Percentiles rank a stretch among this genome's conserved stretches.
These are phyloP conservation scores for Madoqua kirkii DNA, from an alignment of 2,113 vertebrate species.

Conservation along the genomic window DNA sequence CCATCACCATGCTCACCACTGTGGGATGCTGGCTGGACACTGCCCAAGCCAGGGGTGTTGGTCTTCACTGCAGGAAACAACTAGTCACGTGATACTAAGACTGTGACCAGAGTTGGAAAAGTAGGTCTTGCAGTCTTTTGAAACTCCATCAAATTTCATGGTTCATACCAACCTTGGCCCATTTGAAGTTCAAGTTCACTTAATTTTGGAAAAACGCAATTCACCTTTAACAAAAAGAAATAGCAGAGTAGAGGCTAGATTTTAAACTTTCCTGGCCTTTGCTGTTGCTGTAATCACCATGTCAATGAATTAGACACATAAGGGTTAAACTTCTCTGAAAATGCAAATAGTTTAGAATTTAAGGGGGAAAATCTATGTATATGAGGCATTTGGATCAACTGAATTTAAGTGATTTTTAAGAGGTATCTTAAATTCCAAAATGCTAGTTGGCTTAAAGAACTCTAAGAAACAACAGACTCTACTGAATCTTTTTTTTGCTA, in stretches of 20 bases:
- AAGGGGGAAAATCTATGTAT: neutral
- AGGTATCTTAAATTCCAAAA: neutral
- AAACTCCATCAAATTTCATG: slow-evolving; percentile 62
- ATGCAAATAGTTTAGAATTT: neutral
- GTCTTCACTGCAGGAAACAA: slow-evolving; percentile 26
- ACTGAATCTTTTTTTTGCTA: neutral
- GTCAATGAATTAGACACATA: neutral
- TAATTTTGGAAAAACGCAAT: slow-evolving; percentile 62
- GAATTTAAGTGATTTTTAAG: slow-evolving; percentile 22
- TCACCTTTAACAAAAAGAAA: slow-evolving; percentile 49
- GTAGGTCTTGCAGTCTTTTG: slow-evolving; percentile 38
- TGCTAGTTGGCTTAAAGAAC: neutral
- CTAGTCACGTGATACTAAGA: slow-evolving; percentile 44
- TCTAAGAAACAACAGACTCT: neutral
- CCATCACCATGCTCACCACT: neutral
- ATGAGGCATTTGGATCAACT: neutral
- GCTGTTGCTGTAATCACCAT: neutral
- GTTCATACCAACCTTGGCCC: slow-evolving; percentile 48
- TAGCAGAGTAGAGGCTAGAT: neutral
- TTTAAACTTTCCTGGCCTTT: slow-evolving; percentile 20
- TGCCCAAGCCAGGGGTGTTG: neutral
- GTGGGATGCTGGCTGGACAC: neutral
- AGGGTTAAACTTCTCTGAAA: slow-evolving; percentile 29
- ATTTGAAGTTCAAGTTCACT: slow-evolving; percentile 62
- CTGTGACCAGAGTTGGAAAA: slow-evolving; percentile 51